These are phyloP conservation scores for Drosophila parvula DNA, from an alignment of 1,140 invertebrate genomes.

Conservation along the genomic window DNA sequence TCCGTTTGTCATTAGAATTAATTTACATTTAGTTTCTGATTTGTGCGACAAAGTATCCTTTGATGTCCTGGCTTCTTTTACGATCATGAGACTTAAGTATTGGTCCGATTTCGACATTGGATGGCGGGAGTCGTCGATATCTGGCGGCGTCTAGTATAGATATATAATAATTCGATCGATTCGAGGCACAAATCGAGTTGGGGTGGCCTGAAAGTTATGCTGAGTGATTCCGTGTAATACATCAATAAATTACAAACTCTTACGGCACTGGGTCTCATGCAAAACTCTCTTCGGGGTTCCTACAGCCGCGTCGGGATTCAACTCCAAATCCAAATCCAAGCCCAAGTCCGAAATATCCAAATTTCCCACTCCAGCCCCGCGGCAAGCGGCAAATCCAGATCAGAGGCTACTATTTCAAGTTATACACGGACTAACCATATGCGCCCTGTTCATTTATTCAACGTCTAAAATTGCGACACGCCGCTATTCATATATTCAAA, in stretches of 20 bases:
- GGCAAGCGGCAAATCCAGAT: slow-evolving; percentile 19
- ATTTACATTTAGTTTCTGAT: neutral
- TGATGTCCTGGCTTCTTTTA: neutral
- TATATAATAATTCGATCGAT: slow-evolving; percentile 47
- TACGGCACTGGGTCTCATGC: slow-evolving; percentile 45
- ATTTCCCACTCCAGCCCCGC: slow-evolving; percentile 32
- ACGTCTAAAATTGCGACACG: slow-evolving; percentile 70
- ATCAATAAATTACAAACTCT: slow-evolving; percentile 77
- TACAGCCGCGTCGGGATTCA: slow-evolving; percentile 28
- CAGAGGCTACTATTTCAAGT: slow-evolving; percentile 63
- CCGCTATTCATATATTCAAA: slow-evolving; percentile 81
- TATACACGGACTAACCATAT: slow-evolving; percentile 76
- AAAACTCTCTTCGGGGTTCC: slow-evolving; percentile 48
- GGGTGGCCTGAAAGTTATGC: slow-evolving; percentile 70
- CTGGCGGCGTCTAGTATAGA: slow-evolving; percentile 43
- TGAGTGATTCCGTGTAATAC: slow-evolving; percentile 80
- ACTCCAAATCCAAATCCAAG: slow-evolving; percentile 36
- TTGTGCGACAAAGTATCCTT: neutral
- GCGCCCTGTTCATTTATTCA: slow-evolving; percentile 66
- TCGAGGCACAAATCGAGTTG: slow-evolving; percentile 29
- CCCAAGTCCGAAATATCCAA: slow-evolving; percentile 41
- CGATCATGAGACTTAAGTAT: neutral
- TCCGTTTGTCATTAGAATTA: too few species aligned
- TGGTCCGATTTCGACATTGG: neutral
- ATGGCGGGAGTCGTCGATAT: slow-evolving; percentile 3